Conservation (phyloP, 2,888 invertebrate genomes). For the Gerris lacustris region DNA sequence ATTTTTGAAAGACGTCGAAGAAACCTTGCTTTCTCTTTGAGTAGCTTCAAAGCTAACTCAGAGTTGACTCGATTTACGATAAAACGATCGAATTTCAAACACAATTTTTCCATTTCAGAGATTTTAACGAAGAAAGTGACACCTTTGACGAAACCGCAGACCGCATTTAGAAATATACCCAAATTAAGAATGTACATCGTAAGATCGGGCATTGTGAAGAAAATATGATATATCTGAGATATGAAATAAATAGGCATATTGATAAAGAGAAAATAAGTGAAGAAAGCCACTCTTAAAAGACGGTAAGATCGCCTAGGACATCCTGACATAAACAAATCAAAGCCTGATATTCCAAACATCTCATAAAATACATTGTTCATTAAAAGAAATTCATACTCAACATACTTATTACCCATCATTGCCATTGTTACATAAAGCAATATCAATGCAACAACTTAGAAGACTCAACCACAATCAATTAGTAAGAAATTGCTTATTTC, state of each 20-base stretch:
- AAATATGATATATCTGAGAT: background rate
- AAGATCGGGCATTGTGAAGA: background rate
- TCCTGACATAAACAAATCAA: background rate
- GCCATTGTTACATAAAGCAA: no score
- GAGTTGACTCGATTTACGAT: background rate
- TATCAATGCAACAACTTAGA: no score
- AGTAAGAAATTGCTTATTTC: no score
- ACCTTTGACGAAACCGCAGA: background rate
- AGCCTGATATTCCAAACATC: background rate
- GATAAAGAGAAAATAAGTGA: background rate
- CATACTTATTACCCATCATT: no score
- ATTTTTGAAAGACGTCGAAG: background rate
- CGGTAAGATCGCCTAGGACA: background rate
- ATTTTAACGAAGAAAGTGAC: background rate
- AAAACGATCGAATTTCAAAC: background rate
- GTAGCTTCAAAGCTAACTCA: background rate
- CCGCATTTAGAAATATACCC: background rate
- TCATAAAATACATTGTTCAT: background rate
- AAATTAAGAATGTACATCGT: background rate
- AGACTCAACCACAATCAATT: no score
- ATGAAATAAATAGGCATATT: constrained; percentile 2
- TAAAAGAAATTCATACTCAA: background rate
- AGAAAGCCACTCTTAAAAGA: background rate
- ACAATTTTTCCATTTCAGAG: background rate
- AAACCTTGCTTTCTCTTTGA: background rate